phyloP scores from a whole-genome alignment of 1,140 invertebrate genomes.

The Heliconius nattereri region DNA sequence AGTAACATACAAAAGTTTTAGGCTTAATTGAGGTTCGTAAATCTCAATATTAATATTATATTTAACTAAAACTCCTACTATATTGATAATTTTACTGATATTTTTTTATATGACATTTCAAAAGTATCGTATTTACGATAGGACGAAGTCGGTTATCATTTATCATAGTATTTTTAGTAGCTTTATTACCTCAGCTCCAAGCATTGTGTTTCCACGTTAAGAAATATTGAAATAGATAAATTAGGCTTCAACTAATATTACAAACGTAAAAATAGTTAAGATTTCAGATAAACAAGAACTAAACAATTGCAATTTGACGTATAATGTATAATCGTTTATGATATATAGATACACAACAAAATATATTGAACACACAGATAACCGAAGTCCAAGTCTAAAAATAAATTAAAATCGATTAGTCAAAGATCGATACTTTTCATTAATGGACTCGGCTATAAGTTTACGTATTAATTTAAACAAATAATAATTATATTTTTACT shows the following conservation, averaged over 20 bases:
- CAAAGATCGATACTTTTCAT: background rate
- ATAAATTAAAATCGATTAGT: background rate
- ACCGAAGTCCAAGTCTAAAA: background rate
- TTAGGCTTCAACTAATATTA: background rate
- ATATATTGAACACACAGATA: background rate
- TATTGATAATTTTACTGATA: background rate
- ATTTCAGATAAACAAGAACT: background rate
- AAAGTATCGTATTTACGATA: background rate
- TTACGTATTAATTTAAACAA: background rate
- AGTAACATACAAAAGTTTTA: too few species aligned
- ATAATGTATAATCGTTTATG: background rate
- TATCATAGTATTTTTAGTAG: background rate
- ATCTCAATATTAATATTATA: background rate
- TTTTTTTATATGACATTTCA: background rate
- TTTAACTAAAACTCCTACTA: background rate
- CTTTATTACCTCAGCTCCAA: background rate
- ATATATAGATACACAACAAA: background rate
- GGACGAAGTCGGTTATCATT: background rate
- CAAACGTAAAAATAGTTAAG: background rate
- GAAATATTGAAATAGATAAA: background rate
- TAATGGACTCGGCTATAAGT: too few species aligned
- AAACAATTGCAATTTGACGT: slow-evolving; percentile 8
- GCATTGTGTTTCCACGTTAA: background rate
- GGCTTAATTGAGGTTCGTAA: too few species aligned
- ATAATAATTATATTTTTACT: too few species aligned